phyloP scores from a whole-genome alignment of 2,113 vertebrate genomes.

The Macroglossus sobrinus region DNA sequence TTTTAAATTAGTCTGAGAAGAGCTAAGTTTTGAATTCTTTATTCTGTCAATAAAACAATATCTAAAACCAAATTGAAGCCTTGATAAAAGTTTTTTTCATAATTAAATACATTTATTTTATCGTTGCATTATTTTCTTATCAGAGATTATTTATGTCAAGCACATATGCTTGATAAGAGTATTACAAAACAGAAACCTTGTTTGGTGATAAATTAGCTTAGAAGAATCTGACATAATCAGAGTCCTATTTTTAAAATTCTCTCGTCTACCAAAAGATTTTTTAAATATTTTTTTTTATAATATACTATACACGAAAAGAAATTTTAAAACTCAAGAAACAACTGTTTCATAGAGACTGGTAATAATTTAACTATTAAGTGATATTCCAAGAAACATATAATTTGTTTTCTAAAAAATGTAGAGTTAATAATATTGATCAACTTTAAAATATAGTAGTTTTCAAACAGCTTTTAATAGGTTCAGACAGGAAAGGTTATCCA shows the following conservation, averaged over 20 bases:
- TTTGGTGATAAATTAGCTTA: neutral
- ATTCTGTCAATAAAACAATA: neutral
- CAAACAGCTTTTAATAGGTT: conserved; percentile 33
- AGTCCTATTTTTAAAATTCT: neutral
- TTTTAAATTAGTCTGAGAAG: conserved; percentile 44
- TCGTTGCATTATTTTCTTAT: conserved; percentile 48
- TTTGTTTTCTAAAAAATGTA: conserved; percentile 18
- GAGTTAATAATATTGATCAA: neutral
- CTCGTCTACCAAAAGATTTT: neutral
- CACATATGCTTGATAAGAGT: conserved; percentile 13
- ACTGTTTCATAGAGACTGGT: neutral
- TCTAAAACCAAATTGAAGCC: neutral
- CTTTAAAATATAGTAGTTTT: neutral
- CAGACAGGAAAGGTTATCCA: conserved; percentile 77
- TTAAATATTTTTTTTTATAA: neutral
- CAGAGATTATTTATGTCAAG: conserved; percentile 28
- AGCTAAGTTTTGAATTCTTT: neutral
- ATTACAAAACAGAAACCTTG: conserved; percentile 56
- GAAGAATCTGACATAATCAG: neutral
- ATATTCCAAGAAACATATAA: neutral
- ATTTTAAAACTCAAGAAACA: neutral
- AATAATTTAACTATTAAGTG: neutral
- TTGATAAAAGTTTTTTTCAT: neutral
- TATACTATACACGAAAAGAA: neutral
- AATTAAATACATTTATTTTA: conserved; percentile 23